Evolutionary conservation across 2,113 vertebrate species (phyloP), one percentile per base, ranked within the genome.

Genomic region (Donacobius atricapilla): DNA sequence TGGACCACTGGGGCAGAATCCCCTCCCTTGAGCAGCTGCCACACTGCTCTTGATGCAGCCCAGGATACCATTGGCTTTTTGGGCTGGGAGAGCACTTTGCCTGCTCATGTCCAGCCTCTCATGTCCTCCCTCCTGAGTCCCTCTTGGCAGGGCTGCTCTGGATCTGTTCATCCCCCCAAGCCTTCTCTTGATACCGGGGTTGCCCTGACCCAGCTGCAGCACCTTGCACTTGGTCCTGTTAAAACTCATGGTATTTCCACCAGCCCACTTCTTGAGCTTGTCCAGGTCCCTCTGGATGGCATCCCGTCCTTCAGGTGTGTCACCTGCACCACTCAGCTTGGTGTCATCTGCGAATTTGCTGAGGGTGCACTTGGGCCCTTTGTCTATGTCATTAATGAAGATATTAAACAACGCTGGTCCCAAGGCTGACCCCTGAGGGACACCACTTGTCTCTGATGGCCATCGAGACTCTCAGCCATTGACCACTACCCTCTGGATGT

Each of bases 401-500:
- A 17, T 33, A 40, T 48, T 40, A 22, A 58, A 47, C 48, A 48
- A 69, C 53, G 40, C 42, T 58, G 53, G 28, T 69, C 23, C 22
- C n/a, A 25, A 0, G 16, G 53, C 22, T 33, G 64, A 68, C 17
- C 23, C 42, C 35, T 48, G 79, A 69, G 30, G 35, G 35, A 50
- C 44, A n/a, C 44, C n/a, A 19, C 24, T 50, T 28, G 30, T 42
- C 35, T 50, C 28, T n/a, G 53, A n/a, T 4, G 14, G 2, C n/a
- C n/a, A 39, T 57, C 0, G 0, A 3, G 42, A 31, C 11, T 45
- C 51, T 44, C 22, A 45, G 27, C n/a, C 10, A 9, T 4, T 80
- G 63, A 16, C 10, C 40, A 39, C 10, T 56, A 16, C 1, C 17
- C 51, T 66, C 17, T 66, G 50, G 51, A 47, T 68, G 17, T 37